These are phyloP conservation scores for Drosophila tani DNA, from an alignment of 1,140 invertebrate species.

Conservation along the genomic window DNA sequence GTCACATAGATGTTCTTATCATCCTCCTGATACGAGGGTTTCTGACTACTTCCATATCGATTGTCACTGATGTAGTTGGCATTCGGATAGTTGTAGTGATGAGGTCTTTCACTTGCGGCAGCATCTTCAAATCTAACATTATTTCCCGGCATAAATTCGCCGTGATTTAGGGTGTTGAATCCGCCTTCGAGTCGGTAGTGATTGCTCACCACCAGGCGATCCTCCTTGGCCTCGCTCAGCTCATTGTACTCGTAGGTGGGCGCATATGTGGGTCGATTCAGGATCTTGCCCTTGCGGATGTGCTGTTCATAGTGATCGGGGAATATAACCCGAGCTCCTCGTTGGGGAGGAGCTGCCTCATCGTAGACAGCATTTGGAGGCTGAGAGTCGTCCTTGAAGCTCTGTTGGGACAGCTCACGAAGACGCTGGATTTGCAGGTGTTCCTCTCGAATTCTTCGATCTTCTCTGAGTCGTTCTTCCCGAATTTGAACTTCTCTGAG, in stretches of 20 bases:
- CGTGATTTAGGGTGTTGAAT: conserved; percentile 50
- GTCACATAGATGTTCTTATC: conserved; percentile 82
- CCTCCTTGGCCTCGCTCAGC: conserved; percentile 44
- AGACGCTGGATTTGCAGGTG: conserved; percentile 8
- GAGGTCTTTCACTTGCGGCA: conserved; percentile 6
- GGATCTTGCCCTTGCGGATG: conserved; percentile 71
- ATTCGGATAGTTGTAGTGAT: conserved; percentile 63
- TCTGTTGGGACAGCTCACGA: conserved; percentile 5
- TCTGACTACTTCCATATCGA: conserved; percentile 66
- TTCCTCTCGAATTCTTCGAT: conserved; percentile 8
- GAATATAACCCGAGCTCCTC: conserved; percentile 65
- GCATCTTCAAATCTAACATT: conserved; percentile 50
- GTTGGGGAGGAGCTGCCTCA: conserved; percentile 64
- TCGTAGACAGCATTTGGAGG: conserved; percentile 65
- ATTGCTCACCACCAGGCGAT: conserved; percentile 62
- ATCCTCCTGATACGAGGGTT: conserved; percentile 60
- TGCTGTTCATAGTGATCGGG: conserved; percentile 72
- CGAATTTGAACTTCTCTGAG: neutral
- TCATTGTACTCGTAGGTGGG: conserved; percentile 64
- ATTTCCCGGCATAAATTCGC: conserved; percentile 62
- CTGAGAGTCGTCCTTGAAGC: conserved; percentile 4
- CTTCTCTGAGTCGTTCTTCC: conserved; percentile 26
- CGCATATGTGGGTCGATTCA: conserved; percentile 73
- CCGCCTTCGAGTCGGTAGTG: conserved; percentile 54
- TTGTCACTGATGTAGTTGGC: conserved; percentile 69